Conservation (phyloP, 2,113 vertebrate species). For the Heterochromis multidens region DNA sequence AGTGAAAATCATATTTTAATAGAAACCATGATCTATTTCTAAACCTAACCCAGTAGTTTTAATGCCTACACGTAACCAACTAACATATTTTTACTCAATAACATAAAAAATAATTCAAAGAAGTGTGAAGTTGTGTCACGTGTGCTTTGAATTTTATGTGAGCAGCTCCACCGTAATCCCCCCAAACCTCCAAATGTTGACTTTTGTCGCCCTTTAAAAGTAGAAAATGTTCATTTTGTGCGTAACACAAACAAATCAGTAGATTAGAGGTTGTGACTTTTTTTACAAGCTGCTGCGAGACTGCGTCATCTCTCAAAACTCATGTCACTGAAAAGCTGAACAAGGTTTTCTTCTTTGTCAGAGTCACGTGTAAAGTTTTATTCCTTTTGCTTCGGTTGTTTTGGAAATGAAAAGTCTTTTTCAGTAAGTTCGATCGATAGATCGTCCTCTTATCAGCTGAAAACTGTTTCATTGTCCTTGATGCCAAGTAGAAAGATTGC, state of each 20-base stretch:
- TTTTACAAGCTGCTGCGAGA: not conserved
- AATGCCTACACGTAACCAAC: no score
- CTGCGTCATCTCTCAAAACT: not conserved
- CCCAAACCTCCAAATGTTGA: no score
- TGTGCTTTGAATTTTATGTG: not conserved
- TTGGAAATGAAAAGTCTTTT: fast-evolving
- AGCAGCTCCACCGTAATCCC: no score
- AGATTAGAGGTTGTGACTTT: no score
- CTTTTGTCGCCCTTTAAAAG: no score
- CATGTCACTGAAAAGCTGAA: no score
- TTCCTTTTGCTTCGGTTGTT: not conserved
- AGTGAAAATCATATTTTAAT: no score
- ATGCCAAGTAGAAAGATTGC: not conserved
- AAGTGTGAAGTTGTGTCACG: not conserved
- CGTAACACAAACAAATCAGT: not conserved
- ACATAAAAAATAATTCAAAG: no score
- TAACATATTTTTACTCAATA: no score
- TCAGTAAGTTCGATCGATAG: fast-evolving
- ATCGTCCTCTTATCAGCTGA: fast-evolving
- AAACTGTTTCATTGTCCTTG: not conserved
- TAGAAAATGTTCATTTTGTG: not conserved
- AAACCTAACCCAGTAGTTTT: no score
- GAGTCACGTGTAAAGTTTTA: not conserved
- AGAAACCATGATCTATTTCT: no score
- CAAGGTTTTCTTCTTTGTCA: fast-evolving